Base-by-base conservation (phyloP, 1,140 invertebrate species). In the Plodia interpunctella region DNA sequence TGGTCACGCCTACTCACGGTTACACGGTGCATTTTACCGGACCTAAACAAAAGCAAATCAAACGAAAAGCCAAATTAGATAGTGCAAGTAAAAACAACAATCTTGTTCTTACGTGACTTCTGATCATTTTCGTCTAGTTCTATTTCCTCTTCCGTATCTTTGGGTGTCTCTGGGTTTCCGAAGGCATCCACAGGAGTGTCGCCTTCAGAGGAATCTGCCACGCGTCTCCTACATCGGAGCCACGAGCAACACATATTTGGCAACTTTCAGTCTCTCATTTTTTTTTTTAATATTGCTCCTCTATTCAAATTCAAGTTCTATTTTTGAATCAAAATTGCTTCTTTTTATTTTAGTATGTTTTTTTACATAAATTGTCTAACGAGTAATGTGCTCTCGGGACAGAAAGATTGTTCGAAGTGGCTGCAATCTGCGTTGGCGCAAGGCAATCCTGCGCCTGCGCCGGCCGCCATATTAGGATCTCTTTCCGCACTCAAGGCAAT, bases 401-500 rank as follows among this genome's bases (percentile, higher is more conserved):
- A 76, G 75, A 75, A 70, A 71, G 62, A 80, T 79, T 65, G 72
- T 67, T 71, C 55, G 74, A 67, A 82, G 78, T 80, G 80, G 73
- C 65, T 65, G 63, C 67, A 61, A 35, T 65, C 62, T 73, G 80
- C 81, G 80, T 85, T 68, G 83, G 83, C 85, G 81, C 85, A 85
- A 88, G 83, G 81, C 75, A 70, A 86, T 78, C 81, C 74, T 76
- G 79, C 72, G 78, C 68, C 76, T 66, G 74, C 65, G 73, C 68
- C 63, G 68, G 64, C 38, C 59, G 73, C 85, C 85, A 83, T 87
- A 88, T 88, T 84, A 84, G 82, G 85, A 79, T 79, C 74, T 78
- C 78, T 79, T 80, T 83, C 77, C 76, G 82, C 70, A 78, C 62
- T 83, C 82, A 87, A 84, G 86, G 83, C 86, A 86, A 84, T 86